Evolutionary conservation across 1,140 invertebrate species (phyloP).

Genomic region (Drosophila micromelanica): DNA sequence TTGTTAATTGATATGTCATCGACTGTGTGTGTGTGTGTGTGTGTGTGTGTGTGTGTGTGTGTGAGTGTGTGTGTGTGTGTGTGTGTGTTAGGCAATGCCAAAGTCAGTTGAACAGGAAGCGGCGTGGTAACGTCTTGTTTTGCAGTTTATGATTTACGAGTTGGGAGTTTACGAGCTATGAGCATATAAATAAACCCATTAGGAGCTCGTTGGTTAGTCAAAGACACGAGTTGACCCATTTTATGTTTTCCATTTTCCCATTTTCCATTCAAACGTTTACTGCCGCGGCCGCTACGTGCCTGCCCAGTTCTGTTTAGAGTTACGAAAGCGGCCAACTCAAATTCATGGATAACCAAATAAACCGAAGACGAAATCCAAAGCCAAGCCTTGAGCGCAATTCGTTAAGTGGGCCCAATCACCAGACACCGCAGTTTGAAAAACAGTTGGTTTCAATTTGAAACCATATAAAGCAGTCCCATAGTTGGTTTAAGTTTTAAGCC

Average conservation of each 20-base stretch:
- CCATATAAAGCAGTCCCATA: no score
- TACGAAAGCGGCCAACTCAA: slow-evolving; percentile 22
- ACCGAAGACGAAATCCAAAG: not conserved
- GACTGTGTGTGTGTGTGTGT: slow-evolving; percentile 1
- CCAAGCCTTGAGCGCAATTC: not conserved
- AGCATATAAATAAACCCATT: slow-evolving; percentile 54
- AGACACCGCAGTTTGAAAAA: no score
- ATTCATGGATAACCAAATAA: slow-evolving; percentile 10
- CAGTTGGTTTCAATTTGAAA: no score
- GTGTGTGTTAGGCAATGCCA: slow-evolving; percentile 17
- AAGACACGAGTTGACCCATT: slow-evolving; percentile 58
- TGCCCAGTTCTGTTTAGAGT: not conserved
- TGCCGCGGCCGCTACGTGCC: not conserved
- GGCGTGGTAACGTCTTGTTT: slow-evolving; percentile 21
- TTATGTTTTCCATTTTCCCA: slow-evolving; percentile 17
- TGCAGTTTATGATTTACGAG: slow-evolving; percentile 27
- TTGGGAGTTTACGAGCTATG: slow-evolving; percentile 32
- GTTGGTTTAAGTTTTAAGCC: no score
- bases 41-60: slow-evolving; percentile 12
- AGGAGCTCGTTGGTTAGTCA: slow-evolving; percentile 16
- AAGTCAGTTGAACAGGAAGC: slow-evolving; percentile 64
- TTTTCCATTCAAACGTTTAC: not conserved
- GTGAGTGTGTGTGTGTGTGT: slow-evolving; percentile 15
- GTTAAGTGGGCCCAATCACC: no score
- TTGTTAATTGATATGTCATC: slow-evolving; percentile 69